These are phyloP conservation scores for Xestia xanthographa DNA, from an alignment of 2,888 invertebrate species.

Conservation along the genomic window DNA sequence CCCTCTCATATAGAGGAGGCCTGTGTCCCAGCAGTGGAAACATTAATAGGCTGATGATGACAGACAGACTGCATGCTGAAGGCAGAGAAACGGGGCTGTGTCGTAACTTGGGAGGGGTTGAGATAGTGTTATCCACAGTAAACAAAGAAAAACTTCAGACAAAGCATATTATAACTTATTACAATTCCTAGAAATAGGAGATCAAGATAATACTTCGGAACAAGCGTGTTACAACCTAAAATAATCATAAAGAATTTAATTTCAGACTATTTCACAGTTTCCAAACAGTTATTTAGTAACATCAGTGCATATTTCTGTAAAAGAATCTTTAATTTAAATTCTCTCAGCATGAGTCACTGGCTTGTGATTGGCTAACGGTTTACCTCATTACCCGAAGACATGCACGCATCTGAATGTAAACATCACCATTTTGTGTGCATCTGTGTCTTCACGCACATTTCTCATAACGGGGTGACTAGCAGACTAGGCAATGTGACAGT, in stretches of 20 bases:
- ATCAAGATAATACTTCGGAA: not conserved
- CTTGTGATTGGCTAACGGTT: conserved; percentile 49
- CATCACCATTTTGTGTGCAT: conserved; percentile 30
- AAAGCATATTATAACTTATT: too few species aligned
- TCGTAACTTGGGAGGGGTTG: not conserved
- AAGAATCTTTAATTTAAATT: conserved; percentile 33
- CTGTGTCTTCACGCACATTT: conserved; percentile 42
- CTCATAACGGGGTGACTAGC: conserved; percentile 43
- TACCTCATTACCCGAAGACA: conserved; percentile 28
- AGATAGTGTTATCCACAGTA: not conserved
- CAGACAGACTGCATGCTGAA: too few species aligned
- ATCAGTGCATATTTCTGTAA: conserved; percentile 5
- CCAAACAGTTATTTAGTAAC: conserved; percentile 1
- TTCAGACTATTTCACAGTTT: conserved; percentile 17
- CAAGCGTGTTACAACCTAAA: not conserved
- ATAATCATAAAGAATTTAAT: not conserved
- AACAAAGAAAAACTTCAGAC: not conserved
- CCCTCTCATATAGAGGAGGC: too few species aligned
- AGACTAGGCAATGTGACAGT: conserved; percentile 13
- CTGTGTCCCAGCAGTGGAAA: too few species aligned
- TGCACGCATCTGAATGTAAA: conserved; percentile 39
- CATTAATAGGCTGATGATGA: too few species aligned
- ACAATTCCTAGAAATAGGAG: not conserved
- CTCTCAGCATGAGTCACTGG: conserved; percentile 24
- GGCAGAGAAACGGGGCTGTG: not conserved